Evolutionary conservation across 2,888 invertebrate genomes (phyloP).

Genomic region (Tillus elongatus): DNA sequence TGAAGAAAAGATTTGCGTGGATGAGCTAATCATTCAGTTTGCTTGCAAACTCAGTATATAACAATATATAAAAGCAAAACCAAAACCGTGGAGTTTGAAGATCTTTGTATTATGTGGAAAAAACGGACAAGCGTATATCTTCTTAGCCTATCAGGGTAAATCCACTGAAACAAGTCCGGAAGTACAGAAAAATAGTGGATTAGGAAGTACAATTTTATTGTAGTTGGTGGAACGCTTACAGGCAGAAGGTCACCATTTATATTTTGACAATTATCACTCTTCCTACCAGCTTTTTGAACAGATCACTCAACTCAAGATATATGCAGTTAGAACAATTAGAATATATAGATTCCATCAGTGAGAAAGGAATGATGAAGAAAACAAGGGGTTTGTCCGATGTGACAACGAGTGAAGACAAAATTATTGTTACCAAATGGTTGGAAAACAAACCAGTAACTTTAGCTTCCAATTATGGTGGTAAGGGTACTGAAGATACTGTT

Average conservation of each 20-base stretch:
- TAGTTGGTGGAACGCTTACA: conserved; percentile 15
- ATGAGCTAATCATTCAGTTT: conserved; percentile 11
- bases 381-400: conserved; percentile 12
- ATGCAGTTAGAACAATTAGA: conserved; percentile 15
- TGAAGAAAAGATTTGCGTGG: conserved; percentile 10
- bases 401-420: conserved; percentile 19
- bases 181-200: conserved; percentile 9
- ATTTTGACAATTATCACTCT: conserved; percentile 18
- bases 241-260: conserved; percentile 12
- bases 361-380: conserved; percentile 12
- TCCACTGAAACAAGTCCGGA: conserved; percentile 10
- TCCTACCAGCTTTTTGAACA: conserved; percentile 13
- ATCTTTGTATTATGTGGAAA: conserved; percentile 23
- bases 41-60: conserved; percentile 10
- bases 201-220: conserved; percentile 16
- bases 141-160: conserved; percentile 25
- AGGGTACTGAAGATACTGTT: conserved; percentile 16
- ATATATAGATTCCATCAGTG: conserved; percentile 17
- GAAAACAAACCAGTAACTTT: conserved; percentile 19
- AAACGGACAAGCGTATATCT: conserved; percentile 23
- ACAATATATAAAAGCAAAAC: conserved; percentile 14
- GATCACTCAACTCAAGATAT: conserved; percentile 12
- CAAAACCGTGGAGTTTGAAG: conserved; percentile 22
- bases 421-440: conserved; percentile 17
- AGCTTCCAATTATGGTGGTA: conserved; percentile 20